These are phyloP conservation scores for Eupelmus urozonus DNA, from an alignment of 2,888 invertebrate genomes.

Conservation along the genomic window DNA sequence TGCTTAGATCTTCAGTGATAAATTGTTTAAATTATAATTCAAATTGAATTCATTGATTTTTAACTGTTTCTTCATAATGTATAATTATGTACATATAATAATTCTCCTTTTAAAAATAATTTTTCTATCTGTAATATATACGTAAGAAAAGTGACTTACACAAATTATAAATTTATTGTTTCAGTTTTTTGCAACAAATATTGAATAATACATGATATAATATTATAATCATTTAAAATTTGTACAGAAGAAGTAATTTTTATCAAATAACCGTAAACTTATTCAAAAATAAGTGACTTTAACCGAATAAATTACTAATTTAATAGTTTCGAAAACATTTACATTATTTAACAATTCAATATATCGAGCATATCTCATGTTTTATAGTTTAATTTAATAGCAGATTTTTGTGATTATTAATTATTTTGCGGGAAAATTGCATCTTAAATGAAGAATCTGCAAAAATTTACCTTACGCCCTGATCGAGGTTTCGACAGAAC, in stretches of 20 bases:
- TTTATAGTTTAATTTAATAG: background rate
- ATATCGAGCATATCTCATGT: too few species aligned
- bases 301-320: background rate
- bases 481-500: conserved; percentile 36
- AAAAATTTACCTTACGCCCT: conserved; percentile 29
- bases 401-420: background rate
- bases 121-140: conserved; percentile 33
- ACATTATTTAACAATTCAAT: too few species aligned
- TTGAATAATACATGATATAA: conserved; percentile 4
- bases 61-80: conserved; percentile 22
- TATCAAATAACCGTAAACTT: conserved; percentile 1
- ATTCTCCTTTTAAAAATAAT: conserved; percentile 23
- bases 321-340: conserved; percentile 1
- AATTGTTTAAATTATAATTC: background rate
- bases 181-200: conserved; percentile 6
- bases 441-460: conserved; percentile 22
- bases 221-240: conserved; percentile 10
- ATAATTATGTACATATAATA: conserved; percentile 41
- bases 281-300: too few species aligned
- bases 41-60: background rate
- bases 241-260: conserved; percentile 16
- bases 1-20: background rate
- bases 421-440: conserved; percentile 14
- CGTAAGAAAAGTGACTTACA: background rate
- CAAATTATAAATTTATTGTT: conserved; percentile 32